Conservation (phyloP, 2,113 vertebrate species). For the Muntiacus reevesi region DNA sequence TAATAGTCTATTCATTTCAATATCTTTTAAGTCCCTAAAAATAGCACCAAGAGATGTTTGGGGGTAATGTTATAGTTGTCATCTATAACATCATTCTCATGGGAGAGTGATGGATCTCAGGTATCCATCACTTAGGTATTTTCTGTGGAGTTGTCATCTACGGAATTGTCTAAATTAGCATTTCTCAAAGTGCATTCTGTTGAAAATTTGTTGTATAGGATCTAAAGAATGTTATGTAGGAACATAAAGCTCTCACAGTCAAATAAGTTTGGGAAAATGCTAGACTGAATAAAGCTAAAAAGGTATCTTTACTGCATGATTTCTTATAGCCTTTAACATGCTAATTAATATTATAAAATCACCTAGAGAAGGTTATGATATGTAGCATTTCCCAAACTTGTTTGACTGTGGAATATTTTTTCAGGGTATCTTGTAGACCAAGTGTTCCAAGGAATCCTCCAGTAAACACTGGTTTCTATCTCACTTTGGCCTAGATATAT, state of each 20-base stretch:
- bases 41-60: neutral
- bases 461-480: neutral
- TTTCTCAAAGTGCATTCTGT: slow-evolving; percentile 17
- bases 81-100: neutral
- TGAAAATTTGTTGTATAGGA: neutral
- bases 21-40: slow-evolving; percentile 29
- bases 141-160: neutral
- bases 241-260: neutral
- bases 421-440: neutral
- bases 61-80: neutral
- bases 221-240: neutral
- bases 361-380: neutral
- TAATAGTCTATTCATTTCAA: neutral
- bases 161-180: slow-evolving; percentile 6
- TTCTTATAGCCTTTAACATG: neutral
- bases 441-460: neutral
- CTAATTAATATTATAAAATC: neutral
- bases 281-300: slow-evolving; percentile 25
- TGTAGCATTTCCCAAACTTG: neutral
- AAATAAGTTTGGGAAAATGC: slow-evolving; percentile 17
- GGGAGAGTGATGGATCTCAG: neutral
- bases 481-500: neutral
- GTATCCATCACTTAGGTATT: neutral
- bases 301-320: neutral
- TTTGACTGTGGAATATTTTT: neutral